Conservation (phyloP, 1,140 invertebrate genomes). For the Apocrypta bakeri region DNA sequence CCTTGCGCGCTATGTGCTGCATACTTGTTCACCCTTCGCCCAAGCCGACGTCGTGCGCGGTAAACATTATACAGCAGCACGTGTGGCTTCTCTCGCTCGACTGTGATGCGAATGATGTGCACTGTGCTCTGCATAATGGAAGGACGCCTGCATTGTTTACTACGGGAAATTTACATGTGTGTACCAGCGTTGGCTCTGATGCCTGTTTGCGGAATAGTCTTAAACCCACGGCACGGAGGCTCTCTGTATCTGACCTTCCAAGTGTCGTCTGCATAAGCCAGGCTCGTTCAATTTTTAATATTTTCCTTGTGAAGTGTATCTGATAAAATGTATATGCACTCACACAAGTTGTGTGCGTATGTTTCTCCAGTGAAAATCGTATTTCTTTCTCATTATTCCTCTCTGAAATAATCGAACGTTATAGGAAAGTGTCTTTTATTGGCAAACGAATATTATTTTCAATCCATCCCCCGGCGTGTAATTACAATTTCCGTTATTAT, state of each 20-base stretch:
- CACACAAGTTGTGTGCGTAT: too few species aligned
- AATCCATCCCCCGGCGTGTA: not conserved
- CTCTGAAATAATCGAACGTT: constrained; percentile 2
- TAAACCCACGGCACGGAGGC: not conserved
- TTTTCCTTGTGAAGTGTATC: not conserved
- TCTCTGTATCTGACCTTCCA: not conserved
- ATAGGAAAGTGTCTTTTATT: constrained; percentile 8
- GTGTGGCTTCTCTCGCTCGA: constrained; percentile 1
- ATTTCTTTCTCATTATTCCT: not conserved
- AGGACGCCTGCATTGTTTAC: constrained; percentile 4
- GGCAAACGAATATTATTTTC: not conserved
- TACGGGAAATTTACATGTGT: not conserved
- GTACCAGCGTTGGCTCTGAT: too few species aligned
- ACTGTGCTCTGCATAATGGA: constrained; percentile 24
- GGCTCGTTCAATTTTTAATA: not conserved
- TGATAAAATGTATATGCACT: not conserved
- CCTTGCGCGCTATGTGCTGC: not conserved
- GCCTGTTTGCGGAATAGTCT: not conserved
- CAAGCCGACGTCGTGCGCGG: not conserved
- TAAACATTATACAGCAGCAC: constrained; percentile 16
- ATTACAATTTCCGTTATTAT: constrained; percentile 26
- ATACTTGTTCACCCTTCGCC: constrained; percentile 19
- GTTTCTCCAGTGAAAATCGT: not conserved
- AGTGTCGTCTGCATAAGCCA: not conserved
- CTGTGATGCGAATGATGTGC: constrained; percentile 6